Evolutionary conservation across 2,888 invertebrate species (phyloP), one percentile per base, ranked within the genome.

Genomic region (Drosophila dives): DNA sequence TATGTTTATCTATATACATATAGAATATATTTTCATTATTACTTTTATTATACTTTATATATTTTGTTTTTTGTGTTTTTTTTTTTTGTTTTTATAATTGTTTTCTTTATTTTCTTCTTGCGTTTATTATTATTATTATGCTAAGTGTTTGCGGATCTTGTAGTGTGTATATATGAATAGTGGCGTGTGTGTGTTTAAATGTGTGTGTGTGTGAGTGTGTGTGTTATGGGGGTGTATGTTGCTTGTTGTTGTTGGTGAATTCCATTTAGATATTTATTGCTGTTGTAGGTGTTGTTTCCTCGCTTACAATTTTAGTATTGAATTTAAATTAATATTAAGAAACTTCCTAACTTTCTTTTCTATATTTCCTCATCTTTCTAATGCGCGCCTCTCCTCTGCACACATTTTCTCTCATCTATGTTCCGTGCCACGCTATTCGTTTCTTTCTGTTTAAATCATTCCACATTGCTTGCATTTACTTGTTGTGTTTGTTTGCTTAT

Each of bases 241-340:
- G 40, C 34, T 50, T 51, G 50, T 38, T 42, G 48, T 50, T 53
- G 69, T 54, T 70, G 75, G 62, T 82, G 59, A 70, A 59, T 65
- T 64, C 50, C 58, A 59, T 69, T 71, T 80, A 60, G 62, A 67
- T 76, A 76, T 59, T 70, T 59, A 54, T 62, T 71, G 26, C 36
- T 54, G 54, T 36, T 54, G 34, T 54, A 36, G 36, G 23, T 61
- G 61, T 53, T 59, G 53, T 55, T 64, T 50, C 64, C 53, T 61
- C 64, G 10, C 76, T 80, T 85, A 83, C 58, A 75, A 64, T 58
- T 81, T 82, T 83, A 81, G 74, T 82, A 86, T 89, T 83, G 88
- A 80, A 77, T 89, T 89, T 83, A 77, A 85, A 77, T 86, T 85
- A 88, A 80, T 88, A 80, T 81, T 86, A 77, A 85, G 86, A 87